phyloP scores from a whole-genome alignment of 2,113 vertebrate species.

The Tricholaema leucomelas region DNA sequence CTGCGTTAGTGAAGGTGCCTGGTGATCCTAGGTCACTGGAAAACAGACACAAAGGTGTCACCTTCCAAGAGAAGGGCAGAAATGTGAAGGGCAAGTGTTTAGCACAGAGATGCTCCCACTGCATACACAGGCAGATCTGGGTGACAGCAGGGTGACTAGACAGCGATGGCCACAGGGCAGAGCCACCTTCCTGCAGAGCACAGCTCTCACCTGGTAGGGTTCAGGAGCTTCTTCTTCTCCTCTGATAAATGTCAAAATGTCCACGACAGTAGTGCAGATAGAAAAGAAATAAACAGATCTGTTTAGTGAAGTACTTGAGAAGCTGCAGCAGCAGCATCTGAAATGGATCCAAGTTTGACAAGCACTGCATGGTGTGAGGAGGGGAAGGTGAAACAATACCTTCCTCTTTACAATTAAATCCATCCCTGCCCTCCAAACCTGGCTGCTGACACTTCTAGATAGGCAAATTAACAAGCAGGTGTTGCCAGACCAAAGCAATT shows the following conservation, averaged over 20 bases:
- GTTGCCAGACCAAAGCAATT: background rate
- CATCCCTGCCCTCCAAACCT: background rate
- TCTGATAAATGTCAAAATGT: background rate
- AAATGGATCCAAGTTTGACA: background rate
- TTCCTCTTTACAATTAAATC: background rate
- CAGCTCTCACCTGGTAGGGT: constrained; percentile 13
- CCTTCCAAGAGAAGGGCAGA: background rate
- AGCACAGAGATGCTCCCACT: background rate
- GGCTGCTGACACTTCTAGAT: background rate
- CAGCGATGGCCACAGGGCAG: background rate
- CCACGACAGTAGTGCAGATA: background rate
- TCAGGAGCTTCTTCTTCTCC: constrained; percentile 58
- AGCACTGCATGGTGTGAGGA: fast-evolving
- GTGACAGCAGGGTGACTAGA: fast-evolving
- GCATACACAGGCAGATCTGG: fast-evolving
- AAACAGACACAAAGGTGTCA: background rate
- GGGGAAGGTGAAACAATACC: background rate
- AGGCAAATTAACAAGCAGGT: background rate
- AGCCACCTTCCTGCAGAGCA: background rate
- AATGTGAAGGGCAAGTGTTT: background rate
- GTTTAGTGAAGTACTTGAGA: background rate
- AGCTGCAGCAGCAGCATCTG: background rate
- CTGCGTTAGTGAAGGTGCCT: constrained; percentile 24
- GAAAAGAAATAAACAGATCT: background rate
- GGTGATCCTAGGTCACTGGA: constrained; percentile 35